Conservation (phyloP, 2,888 invertebrate genomes). For the Tipula helvola region DNA sequence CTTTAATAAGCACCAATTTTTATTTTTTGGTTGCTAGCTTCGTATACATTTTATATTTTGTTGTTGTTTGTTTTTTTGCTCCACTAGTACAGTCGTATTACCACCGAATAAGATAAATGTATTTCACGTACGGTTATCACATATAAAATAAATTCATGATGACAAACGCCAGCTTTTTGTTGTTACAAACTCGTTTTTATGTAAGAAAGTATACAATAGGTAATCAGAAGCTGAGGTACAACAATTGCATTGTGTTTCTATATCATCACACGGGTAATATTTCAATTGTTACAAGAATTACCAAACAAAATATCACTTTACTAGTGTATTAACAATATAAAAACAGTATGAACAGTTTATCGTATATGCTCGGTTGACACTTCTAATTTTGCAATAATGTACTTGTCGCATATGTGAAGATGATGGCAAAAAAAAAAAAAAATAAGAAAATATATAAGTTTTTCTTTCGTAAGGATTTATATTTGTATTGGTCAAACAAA, state of each 20-base stretch:
- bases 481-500: background rate
- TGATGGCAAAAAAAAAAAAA: background rate
- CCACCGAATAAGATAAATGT: background rate
- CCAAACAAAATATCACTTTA: background rate
- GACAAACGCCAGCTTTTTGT: background rate
- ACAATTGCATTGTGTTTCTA: background rate
- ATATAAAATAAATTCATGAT: background rate
- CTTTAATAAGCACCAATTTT: no score
- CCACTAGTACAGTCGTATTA: background rate
- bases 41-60: no score
- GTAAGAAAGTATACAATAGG: background rate
- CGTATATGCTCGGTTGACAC: background rate
- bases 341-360: background rate
- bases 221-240: background rate
- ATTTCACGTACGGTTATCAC: background rate
- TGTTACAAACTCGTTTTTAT: background rate
- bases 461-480: background rate
- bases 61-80: background rate
- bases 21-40: no score
- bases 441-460: background rate
- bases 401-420: background rate
- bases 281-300: background rate
- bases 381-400: background rate
- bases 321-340: background rate
- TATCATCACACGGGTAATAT: background rate